Evolutionary conservation across 2,888 invertebrate species (phyloP).

Genomic region (Tineola bisselliella): DNA sequence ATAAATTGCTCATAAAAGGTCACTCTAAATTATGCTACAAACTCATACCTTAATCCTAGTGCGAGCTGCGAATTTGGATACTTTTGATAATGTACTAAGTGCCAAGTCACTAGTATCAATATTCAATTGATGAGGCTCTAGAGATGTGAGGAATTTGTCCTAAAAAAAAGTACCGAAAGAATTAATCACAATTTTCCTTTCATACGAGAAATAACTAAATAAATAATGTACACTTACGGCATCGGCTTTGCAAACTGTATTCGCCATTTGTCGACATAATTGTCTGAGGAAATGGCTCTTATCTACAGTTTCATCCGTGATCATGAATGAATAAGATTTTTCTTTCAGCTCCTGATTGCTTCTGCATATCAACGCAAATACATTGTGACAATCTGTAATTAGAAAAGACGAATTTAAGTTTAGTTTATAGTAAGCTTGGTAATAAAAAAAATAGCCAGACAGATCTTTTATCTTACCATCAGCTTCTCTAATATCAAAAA

Average conservation of each 20-base stretch:
- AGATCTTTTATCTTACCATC: constrained; percentile 73
- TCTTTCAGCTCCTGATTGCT: constrained; percentile 88
- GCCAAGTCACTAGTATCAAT: constrained; percentile 89
- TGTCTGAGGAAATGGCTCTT: constrained; percentile 84
- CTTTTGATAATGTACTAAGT: constrained; percentile 88
- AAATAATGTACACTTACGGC: constrained; percentile 73
- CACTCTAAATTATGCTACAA: constrained; percentile 3
- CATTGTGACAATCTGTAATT: constrained; percentile 81
- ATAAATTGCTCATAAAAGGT: constrained; percentile 19
- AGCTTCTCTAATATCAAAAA: constrained; percentile 89
- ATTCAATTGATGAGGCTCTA: constrained; percentile 85
- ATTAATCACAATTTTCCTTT: too few relatives aligned
- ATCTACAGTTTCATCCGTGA: constrained; percentile 83
- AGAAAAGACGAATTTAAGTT: too few relatives aligned
- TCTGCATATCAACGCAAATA: constrained; percentile 89
- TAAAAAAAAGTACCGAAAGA: too few relatives aligned
- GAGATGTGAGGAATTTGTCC: constrained; percentile 82
- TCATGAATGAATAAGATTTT: constrained; percentile 86
- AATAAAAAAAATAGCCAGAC: too few relatives aligned
- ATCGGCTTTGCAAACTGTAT: constrained; percentile 91
- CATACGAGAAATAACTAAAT: background rate
- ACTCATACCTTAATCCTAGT: constrained; percentile 77
- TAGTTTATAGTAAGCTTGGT: too few relatives aligned
- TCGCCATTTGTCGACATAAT: constrained; percentile 90
- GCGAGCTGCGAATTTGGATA: constrained; percentile 87